Evolutionary conservation across 35 echinoderm and acorn worm genomes (phyloP).

Genomic region (Stichopus chloronotus): DNA sequence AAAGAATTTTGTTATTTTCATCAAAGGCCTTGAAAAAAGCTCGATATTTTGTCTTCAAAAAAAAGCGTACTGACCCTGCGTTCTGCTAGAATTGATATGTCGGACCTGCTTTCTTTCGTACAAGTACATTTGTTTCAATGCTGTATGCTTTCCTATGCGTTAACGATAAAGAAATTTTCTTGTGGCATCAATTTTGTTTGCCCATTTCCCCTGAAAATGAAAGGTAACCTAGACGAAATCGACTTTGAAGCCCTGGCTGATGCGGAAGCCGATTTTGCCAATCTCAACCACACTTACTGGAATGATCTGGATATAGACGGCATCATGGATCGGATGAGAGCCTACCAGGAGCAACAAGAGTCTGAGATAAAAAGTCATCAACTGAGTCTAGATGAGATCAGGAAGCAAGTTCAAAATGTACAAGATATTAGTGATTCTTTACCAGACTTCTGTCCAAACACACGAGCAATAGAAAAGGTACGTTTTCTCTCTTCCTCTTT

Average conservation of each 20-base stretch:
- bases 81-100: too few species aligned
- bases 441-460: conserved; percentile 79
- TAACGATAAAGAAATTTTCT: too few species aligned
- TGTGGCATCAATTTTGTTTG: not conserved
- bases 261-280: conserved; percentile 72
- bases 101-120: too few species aligned
- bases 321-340: conserved; percentile 64
- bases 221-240: conserved; percentile 59
- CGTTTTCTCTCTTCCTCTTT: not conserved
- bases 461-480: conserved; percentile 32
- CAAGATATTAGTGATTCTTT: conserved; percentile 75
- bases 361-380: conserved; percentile 65
- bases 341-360: conserved; percentile 40
- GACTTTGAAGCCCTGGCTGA: conserved; percentile 48
- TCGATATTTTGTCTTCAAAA: too few species aligned
- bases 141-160: too few species aligned
- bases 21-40: too few species aligned
- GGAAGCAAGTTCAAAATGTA: conserved; percentile 61
- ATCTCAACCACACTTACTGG: conserved; percentile 69
- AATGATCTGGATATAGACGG: conserved; percentile 66
- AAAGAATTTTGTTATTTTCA: too few species aligned
- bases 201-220: not conserved
- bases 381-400: conserved; percentile 67
- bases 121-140: too few species aligned
- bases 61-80: too few species aligned